Evolutionary conservation across 2,113 vertebrate genomes (phyloP).

Genomic region (Monopterus albus): DNA sequence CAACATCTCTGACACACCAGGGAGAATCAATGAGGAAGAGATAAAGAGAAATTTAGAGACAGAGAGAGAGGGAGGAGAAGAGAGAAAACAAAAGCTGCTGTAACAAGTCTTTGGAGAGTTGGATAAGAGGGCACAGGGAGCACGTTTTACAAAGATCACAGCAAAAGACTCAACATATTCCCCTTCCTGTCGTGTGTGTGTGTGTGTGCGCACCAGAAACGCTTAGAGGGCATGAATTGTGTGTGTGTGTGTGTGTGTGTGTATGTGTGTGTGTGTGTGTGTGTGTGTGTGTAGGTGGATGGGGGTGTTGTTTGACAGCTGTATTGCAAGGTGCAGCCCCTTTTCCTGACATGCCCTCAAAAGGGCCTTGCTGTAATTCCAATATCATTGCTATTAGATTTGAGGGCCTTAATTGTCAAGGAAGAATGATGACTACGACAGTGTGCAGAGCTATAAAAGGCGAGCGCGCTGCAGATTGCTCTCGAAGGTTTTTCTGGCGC

Average conservation of each 20-base stretch:
- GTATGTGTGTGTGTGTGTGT: slow-evolving; percentile 30
- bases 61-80: slow-evolving; percentile 62
- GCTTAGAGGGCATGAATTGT: slow-evolving; percentile 56
- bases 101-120: slow-evolving; percentile 80
- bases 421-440: slow-evolving; percentile 81
- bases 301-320: slow-evolving; percentile 73
- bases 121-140: slow-evolving; percentile 77
- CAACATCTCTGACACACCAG: slow-evolving; percentile 74
- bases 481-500: slow-evolving; percentile 50
- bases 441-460: slow-evolving; percentile 73
- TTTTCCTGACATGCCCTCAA: slow-evolving; percentile 67
- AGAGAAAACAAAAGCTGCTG: slow-evolving; percentile 79
- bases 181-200: slow-evolving; percentile 49
- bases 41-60: slow-evolving; percentile 78
- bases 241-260: slow-evolving; percentile 33
- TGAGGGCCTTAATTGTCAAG: slow-evolving; percentile 85
- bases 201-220: slow-evolving; percentile 49
- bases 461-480: slow-evolving; percentile 68
- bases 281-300: slow-evolving; percentile 35
- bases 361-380: slow-evolving; percentile 78
- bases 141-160: slow-evolving; percentile 75
- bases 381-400: slow-evolving; percentile 85
- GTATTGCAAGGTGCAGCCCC: slow-evolving; percentile 67
- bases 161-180: slow-evolving; percentile 70
- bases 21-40: slow-evolving; percentile 76